Percentiles rank a stretch among this genome's conserved stretches.
Evolutionary conservation across 1,140 invertebrate species (phyloP).

Genomic region (Sinonovacula constricta): DNA sequence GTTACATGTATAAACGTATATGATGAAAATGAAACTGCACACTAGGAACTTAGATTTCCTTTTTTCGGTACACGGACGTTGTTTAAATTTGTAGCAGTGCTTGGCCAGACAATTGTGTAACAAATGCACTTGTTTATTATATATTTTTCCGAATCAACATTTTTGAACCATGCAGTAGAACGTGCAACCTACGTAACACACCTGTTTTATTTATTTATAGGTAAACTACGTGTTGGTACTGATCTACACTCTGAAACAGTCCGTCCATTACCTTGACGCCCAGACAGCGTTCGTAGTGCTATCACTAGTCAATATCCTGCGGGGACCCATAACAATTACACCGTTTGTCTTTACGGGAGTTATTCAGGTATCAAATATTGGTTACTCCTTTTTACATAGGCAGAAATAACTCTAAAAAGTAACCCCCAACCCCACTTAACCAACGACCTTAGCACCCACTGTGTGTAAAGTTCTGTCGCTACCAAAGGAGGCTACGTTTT

Average conservation of each 20-base stretch:
- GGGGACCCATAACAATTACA: conserved; percentile 87
- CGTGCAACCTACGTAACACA: conserved; percentile 55
- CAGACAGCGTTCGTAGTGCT: conserved; percentile 95
- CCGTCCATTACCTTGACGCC: conserved; percentile 87
- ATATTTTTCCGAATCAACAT: conserved; percentile 80
- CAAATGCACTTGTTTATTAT: not conserved
- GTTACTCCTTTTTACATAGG: too few relatives aligned
- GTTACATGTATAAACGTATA: too few relatives aligned
- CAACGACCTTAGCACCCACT: too few relatives aligned
- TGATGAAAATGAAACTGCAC: too few relatives aligned
- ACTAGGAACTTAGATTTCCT: not conserved
- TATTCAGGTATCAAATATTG: too few relatives aligned
- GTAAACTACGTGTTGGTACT: conserved; percentile 91
- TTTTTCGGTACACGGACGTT: not conserved
- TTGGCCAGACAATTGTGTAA: not conserved
- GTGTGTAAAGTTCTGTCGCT: too few relatives aligned
- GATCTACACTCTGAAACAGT: conserved; percentile 70
- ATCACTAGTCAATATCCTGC: conserved; percentile 97
- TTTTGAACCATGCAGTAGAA: conserved; percentile 87
- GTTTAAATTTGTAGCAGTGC: not conserved
- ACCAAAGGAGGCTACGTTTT: too few relatives aligned
- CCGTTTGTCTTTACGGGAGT: conserved; percentile 80
- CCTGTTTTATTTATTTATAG: conserved; percentile 80
- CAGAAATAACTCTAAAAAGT: too few relatives aligned
- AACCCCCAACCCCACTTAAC: too few relatives aligned